Conservation (phyloP, 2,113 vertebrate genomes). For the Nipponia nippon region DNA sequence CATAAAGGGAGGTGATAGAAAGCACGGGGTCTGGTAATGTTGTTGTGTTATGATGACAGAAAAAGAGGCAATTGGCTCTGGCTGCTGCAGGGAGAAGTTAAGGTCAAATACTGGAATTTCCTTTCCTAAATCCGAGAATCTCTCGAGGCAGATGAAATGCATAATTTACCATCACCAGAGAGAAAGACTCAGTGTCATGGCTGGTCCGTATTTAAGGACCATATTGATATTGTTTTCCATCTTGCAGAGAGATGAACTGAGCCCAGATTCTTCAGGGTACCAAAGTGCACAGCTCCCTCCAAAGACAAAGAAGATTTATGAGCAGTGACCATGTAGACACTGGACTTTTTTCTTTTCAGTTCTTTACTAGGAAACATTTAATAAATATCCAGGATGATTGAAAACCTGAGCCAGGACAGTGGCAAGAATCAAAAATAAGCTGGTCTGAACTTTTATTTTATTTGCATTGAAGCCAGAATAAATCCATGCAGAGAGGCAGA, state of each 20-base stretch:
- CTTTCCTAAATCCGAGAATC: not conserved
- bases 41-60: not conserved
- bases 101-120: constrained; percentile 1
- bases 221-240: not conserved
- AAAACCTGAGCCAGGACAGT: not conserved
- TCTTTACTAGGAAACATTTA: not conserved
- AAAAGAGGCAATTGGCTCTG: not conserved
- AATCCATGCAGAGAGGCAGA: not conserved
- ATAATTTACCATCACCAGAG: not conserved
- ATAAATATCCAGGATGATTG: not conserved
- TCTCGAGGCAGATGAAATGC: not conserved
- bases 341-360: not conserved
- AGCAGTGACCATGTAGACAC: not conserved
- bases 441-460: not conserved
- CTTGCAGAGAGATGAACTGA: not conserved
- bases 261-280: not conserved
- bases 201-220: not conserved
- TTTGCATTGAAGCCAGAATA: not conserved
- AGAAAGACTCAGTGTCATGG: not conserved
- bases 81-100: not conserved
- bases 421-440: not conserved
- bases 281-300: not conserved
- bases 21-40: not conserved
- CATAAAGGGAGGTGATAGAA: not conserved
- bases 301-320: not conserved